Evolutionary conservation across 1,140 invertebrate genomes (phyloP).

Genomic region (Drosophila pseudoobscura): DNA sequence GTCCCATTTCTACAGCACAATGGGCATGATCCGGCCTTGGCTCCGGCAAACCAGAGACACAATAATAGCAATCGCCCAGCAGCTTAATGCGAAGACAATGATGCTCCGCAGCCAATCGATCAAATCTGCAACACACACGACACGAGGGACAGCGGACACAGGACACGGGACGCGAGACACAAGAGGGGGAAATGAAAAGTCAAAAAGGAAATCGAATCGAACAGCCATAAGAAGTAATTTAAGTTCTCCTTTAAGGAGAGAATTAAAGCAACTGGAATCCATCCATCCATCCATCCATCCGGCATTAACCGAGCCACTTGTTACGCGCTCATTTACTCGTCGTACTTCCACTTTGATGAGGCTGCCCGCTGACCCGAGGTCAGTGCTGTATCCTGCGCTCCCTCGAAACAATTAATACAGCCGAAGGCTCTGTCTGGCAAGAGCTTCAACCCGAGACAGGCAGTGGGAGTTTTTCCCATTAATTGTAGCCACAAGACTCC

Average conservation of each 20-base stretch:
- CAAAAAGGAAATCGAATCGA: no score
- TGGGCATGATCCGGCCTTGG: conserved; percentile 94
- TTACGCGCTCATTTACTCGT: conserved; percentile 18
- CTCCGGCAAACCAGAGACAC: conserved; percentile 95
- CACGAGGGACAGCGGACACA: not conserved
- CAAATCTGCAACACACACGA: conserved; percentile 88
- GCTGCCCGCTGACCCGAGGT: conserved; percentile 23
- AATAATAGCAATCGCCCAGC: conserved; percentile 97
- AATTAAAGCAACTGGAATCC: no score
- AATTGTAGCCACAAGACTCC: conserved; percentile 30
- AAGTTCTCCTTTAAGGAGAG: no score
- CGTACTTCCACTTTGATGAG: conserved; percentile 22
- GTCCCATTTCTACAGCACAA: conserved; percentile 97
- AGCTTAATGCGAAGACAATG: conserved; percentile 96
- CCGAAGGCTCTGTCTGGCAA: conserved; percentile 40
- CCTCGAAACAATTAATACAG: conserved; percentile 39
- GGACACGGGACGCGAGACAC: not conserved
- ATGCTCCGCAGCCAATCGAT: conserved; percentile 94
- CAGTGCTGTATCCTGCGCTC: conserved; percentile 15
- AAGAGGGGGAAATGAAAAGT: no score
- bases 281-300: not conserved
- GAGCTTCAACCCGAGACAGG: conserved; percentile 6
- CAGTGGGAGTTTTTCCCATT: conserved; percentile 36
- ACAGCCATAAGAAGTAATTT: no score
- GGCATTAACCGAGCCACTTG: conserved; percentile 24